A percentile compares a stretch with the other conserved stretches of the same genome.
Evolutionary conservation across 2,888 invertebrate species (phyloP).

Genomic region (Margaritifera margaritifera): DNA sequence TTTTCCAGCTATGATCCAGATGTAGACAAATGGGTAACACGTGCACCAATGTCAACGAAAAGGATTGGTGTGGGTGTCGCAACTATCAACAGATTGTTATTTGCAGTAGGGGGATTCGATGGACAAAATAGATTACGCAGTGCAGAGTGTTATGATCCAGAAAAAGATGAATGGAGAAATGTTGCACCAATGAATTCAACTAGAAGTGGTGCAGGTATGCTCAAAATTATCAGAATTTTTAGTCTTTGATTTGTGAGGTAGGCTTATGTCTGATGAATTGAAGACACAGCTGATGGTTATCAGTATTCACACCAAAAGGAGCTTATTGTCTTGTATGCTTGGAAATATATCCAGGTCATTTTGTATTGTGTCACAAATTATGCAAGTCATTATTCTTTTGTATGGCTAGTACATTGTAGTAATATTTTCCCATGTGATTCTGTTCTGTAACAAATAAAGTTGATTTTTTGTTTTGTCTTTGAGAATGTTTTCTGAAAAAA

Average conservation of each 20-base stretch:
- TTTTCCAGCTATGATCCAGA: slow-evolving; percentile 81
- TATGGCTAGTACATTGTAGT: no score
- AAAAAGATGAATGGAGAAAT: slow-evolving; percentile 90
- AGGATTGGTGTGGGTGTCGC: slow-evolving; percentile 84
- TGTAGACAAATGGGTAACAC: slow-evolving; percentile 84
- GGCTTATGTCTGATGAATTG: not conserved
- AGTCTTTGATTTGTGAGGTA: no score
- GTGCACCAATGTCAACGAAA: slow-evolving; percentile 75
- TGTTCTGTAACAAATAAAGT: no score
- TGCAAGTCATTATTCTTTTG: no score
- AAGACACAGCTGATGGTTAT: no score
- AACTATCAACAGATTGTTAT: slow-evolving; percentile 78
- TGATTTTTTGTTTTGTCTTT: no score
- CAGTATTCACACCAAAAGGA: no score
- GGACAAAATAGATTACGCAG: slow-evolving; percentile 84
- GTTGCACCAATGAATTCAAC: slow-evolving; percentile 85
- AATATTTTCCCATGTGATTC: no score
- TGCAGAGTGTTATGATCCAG: slow-evolving; percentile 94
- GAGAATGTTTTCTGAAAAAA: no score
- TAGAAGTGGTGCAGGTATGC: slow-evolving; percentile 87
- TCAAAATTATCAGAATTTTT: not conserved
- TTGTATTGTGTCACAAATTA: no score
- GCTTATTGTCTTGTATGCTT: no score
- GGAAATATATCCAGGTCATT: no score
- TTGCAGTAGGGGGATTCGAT: slow-evolving; percentile 92